These are phyloP conservation scores for Conus betulinus DNA, from an alignment of 1,140 invertebrate species.

Conservation along the genomic window DNA sequence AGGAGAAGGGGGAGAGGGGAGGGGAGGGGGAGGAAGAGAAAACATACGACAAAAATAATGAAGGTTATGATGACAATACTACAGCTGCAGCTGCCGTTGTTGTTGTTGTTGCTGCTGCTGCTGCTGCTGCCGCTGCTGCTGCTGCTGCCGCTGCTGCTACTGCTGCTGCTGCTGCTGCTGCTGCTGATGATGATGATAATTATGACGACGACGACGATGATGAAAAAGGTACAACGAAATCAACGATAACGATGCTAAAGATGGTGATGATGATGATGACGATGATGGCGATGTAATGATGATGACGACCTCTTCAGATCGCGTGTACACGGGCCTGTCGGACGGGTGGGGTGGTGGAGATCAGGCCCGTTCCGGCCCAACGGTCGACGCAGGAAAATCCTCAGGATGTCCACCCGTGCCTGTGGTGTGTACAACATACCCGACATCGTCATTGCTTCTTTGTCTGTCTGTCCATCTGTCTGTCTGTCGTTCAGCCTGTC, in stretches of 20 bases:
- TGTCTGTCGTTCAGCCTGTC: background rate
- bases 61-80: too few species aligned
- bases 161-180: too few species aligned
- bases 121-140: too few species aligned
- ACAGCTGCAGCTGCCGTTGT: too few species aligned
- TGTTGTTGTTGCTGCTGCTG: too few species aligned
- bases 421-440: background rate
- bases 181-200: too few species aligned
- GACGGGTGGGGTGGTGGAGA: background rate
- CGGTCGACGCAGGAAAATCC: slow-evolving; percentile 44
- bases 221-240: background rate
- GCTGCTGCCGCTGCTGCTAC: too few species aligned
- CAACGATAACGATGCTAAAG: background rate
- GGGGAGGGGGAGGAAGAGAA: too few species aligned
- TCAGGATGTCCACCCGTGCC: background rate
- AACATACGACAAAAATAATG: too few species aligned
- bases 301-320: background rate
- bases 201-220: too few species aligned
- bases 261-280: background rate
- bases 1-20: too few species aligned
- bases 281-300: slow-evolving; percentile 13
- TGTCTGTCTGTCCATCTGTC: background rate
- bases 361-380: background rate
- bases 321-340: background rate
- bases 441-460: background rate